These are phyloP conservation scores for Drosophila eugracilis DNA, from an alignment of 1,140 invertebrate species.

Conservation along the genomic window DNA sequence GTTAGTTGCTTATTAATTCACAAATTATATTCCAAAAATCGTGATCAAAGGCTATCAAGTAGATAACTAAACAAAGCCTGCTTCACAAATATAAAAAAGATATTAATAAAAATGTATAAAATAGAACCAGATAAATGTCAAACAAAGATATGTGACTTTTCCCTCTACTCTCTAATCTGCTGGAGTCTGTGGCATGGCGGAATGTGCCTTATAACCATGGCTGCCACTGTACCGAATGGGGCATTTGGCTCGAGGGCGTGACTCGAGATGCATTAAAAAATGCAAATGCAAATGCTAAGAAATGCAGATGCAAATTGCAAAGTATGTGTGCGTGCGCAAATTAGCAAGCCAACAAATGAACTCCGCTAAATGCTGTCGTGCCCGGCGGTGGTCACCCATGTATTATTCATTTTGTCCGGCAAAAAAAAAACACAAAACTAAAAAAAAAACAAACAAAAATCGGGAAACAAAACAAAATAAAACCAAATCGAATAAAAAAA, in stretches of 20 bases:
- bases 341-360: slow-evolving; percentile 25
- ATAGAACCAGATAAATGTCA: neutral
- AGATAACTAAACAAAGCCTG: no score
- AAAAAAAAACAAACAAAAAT: slow-evolving; percentile 10
- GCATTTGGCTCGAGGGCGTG: slow-evolving; percentile 13
- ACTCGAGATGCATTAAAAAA: slow-evolving; percentile 17
- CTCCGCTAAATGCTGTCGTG: slow-evolving; percentile 13
- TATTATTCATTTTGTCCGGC: slow-evolving; percentile 33
- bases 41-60: no score
- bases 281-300: slow-evolving; percentile 2
- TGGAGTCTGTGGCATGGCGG: no score
- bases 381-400: slow-evolving; percentile 39
- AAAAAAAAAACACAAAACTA: neutral
- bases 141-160: slow-evolving; percentile 4
- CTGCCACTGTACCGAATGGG: neutral
- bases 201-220: slow-evolving; percentile 21
- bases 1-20: no score
- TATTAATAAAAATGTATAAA: no score
- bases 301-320: slow-evolving; percentile 1
- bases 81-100: no score
- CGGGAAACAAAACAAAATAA: slow-evolving; percentile 18
- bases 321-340: slow-evolving; percentile 13
- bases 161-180: no score
- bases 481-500: slow-evolving; percentile 18
- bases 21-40: no score